phyloP scores from a whole-genome alignment of 2,113 vertebrate genomes.

The Sterna hirundo region DNA sequence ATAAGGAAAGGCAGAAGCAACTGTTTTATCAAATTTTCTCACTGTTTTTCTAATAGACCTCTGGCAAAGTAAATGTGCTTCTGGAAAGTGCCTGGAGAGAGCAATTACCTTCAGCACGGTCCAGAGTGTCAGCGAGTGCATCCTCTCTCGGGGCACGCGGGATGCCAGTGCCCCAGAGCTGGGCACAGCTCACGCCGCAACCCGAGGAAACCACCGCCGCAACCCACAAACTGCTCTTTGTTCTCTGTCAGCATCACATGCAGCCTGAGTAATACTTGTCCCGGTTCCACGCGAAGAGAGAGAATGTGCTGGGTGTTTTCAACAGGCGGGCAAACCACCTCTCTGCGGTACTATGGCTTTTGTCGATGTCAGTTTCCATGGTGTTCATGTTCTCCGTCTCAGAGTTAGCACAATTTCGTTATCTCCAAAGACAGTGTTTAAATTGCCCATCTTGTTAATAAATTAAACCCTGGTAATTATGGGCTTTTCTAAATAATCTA shows the following conservation, averaged over 20 bases:
- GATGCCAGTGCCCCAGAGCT: not conserved
- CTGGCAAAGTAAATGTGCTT: not conserved
- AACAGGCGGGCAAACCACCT: not conserved
- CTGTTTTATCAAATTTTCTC: rapidly evolving
- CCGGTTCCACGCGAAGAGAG: not conserved
- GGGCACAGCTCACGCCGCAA: not conserved
- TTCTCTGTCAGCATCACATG: not conserved
- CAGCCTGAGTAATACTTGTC: not conserved
- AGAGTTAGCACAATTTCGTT: not conserved
- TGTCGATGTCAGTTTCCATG: not conserved
- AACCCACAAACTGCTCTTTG: not conserved
- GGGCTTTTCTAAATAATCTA: slow-evolving; percentile 4
- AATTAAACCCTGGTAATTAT: slow-evolving; percentile 2
- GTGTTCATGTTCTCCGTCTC: not conserved
- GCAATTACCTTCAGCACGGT: rapidly evolving
- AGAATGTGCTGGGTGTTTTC: not conserved
- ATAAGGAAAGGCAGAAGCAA: not conserved
- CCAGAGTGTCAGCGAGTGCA: not conserved
- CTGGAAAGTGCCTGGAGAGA: not conserved
- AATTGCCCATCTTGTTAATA: not conserved
- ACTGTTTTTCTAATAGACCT: not conserved
- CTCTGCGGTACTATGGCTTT: not conserved
- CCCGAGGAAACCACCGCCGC: not conserved
- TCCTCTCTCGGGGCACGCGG: not conserved
- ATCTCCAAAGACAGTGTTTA: not conserved